Percentiles rank a stretch among this genome's conserved stretches.
Conservation (phyloP, 2,113 vertebrate species). For the Pholis gunnellus region DNA sequence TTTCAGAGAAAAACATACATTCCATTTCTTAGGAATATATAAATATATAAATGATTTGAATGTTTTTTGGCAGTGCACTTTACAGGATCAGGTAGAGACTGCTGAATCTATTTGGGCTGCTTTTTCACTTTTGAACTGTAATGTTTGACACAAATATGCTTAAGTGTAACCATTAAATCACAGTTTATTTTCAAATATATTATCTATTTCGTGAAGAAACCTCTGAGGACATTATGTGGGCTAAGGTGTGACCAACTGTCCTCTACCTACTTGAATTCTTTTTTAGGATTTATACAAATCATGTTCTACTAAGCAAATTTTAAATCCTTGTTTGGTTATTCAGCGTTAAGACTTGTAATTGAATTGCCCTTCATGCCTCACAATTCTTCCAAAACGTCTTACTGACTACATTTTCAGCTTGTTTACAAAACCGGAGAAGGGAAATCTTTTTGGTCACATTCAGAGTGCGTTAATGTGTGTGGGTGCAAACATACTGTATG, state of each 20-base stretch:
- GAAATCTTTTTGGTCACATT: conserved; percentile 7
- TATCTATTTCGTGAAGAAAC: background rate
- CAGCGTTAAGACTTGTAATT: background rate
- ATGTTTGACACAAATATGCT: background rate
- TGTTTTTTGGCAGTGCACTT: conserved; percentile 12
- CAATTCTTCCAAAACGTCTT: background rate
- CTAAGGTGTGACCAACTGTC: conserved; percentile 1
- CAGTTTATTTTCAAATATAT: background rate
- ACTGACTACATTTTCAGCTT: background rate
- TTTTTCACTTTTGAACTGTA: conserved; percentile 15
- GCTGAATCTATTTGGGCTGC: conserved; percentile 11
- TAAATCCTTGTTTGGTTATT: background rate
- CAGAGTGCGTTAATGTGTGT: background rate
- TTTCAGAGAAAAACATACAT: background rate
- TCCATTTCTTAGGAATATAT: background rate
- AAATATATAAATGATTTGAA: conserved; percentile 1
- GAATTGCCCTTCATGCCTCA: background rate
- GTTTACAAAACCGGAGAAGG: background rate
- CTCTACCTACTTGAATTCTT: background rate
- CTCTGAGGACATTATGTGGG: conserved; percentile 6
- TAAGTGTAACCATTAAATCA: conserved; percentile 5
- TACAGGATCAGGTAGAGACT: conserved; percentile 1
- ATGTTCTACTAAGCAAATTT: background rate
- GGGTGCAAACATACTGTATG: background rate
- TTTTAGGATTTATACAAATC: background rate